These are phyloP conservation scores for Zenarchopterus dispar DNA, from an alignment of 2,797 vertebrate genomes.

Conservation along the genomic window DNA sequence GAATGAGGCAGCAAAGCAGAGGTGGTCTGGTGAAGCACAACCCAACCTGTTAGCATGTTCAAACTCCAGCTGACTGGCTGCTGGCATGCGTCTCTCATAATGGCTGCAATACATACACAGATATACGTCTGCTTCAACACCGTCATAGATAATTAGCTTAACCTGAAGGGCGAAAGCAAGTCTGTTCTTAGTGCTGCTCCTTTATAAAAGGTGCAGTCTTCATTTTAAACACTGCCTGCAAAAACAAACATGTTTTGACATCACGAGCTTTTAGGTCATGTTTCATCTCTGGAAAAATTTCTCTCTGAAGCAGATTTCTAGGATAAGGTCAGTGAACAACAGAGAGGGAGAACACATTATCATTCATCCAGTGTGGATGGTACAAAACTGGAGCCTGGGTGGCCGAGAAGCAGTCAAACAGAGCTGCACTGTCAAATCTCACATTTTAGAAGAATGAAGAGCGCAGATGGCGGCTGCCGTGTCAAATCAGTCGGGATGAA, in stretches of 20 bases:
- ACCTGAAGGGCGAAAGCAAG: no score
- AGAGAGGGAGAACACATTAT: constrained; percentile 4
- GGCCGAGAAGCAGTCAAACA: constrained; percentile 17
- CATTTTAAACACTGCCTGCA: constrained; percentile 10
- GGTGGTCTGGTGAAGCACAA: constrained; percentile 28
- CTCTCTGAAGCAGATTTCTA: constrained; percentile 1
- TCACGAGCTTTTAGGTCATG: constrained; percentile 11
- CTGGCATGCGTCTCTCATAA: no score
- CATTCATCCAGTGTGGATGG: neutral
- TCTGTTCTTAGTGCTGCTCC: no score
- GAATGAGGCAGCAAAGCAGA: constrained; percentile 6
- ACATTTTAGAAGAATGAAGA: constrained; percentile 2
- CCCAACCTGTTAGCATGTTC: constrained; percentile 14
- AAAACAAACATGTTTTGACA: constrained; percentile 11
- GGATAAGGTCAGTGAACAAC: constrained; percentile 27
- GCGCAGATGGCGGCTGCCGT: neutral
- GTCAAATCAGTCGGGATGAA: neutral
- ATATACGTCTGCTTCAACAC: neutral
- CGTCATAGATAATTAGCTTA: no score
- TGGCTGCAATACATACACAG: neutral
- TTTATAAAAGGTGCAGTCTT: neutral
- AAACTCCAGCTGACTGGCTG: neutral
- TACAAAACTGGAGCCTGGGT: constrained; percentile 7
- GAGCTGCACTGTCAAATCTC: neutral
- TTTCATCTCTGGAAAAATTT: constrained; percentile 8